Base-by-base conservation (phyloP, 1,140 invertebrate genomes). In the Penaeus chinensis region DNA sequence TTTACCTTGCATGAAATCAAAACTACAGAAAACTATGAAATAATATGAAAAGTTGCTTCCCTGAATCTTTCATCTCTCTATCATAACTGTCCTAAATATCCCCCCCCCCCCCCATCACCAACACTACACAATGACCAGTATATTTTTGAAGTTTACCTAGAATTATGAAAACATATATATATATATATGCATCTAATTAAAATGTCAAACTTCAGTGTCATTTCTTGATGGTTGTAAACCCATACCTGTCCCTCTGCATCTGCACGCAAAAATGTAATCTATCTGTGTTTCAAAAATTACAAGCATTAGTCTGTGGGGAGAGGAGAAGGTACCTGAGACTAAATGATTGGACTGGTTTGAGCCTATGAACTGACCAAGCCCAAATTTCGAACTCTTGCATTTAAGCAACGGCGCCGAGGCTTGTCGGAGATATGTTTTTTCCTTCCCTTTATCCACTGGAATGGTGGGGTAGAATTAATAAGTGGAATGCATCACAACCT, bases 311-410 rank as follows among this genome's bases (percentile, higher is more conserved):
- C 81, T 65, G 69, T 54, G 63, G 81, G 62, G 22, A 82, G 60
- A 76, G 66, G 63, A 66, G 47, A 62, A 69, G 78, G 76, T 82
- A 87, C 80, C 79, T 82, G 69, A 76, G 71, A 24, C 86, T 82
- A 82, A 82, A 66, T 82, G 81, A 63, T 83, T 76, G 27, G 86
- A 82, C 81, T 92, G 91, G 90, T 92, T 93, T 91, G 93, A 93
- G 92, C 94, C 94, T 93, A 96, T 94, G 93, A 97, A 96, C 94
- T 96, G 95, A 94, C 96, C 96, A 92, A 98, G 93, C 91, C 96
- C 96, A 93, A 98, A 97, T 91, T 96, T 95, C 84, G 96, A 98
- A 91, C 95, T 97, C 94, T 97, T 98, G 93, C 96, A 94, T 93
- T 98, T 97, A 90, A 98, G 93, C 91, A 97, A 95, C 37, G 97